Base-by-base conservation (phyloP, 2,797 vertebrate species). In the Leuciscus waleckii region DNA sequence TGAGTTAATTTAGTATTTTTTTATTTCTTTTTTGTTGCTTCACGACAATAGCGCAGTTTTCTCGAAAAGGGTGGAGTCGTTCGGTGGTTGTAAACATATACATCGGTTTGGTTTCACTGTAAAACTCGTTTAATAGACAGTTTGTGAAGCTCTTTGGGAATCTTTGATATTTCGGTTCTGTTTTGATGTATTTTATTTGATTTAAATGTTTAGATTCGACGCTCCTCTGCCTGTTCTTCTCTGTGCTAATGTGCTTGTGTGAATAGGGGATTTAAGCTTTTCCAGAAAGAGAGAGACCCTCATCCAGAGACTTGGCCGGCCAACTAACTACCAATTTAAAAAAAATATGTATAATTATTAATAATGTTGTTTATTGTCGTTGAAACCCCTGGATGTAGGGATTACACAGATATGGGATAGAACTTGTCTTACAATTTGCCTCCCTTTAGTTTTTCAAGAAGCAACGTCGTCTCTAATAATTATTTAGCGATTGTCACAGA, bases 1-100 rank as follows among this genome's bases (percentile, higher is more conserved):
- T 9, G 2, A 2, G 17, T 77, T 56, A 0, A 67, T 37, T 32
- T 58, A 7, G n/a, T 14, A 2, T 19, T 58, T 11, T 11, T 37
- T 21, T 23, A 0, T 35, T 84, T 5, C 0, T 4, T 5, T 26
- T 21, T 17, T 17, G 21, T 26, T 37, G 26, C 3, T 58, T 61
- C 2, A 2, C 2, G 19, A 46, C 76, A 37, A 79, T 61, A 71
- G 82, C 49, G 8, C 41, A 79, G 54, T 75, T 83, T 71, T 83
- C 39, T 85, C 39, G 58, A 51, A 73, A 81, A 83, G 87, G 89
- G 89, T 88, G 85, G 85, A 85, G 89, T 68, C 76, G 46, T 65
- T 49, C 51, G 13, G 29, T 75, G 37, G 51, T 37, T 84, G 74
- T 86, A 86, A 84, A 86, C 82, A 14, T 4, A 82, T 41, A 32